These are phyloP conservation scores for Drosophila mettleri DNA, from an alignment of 2,888 invertebrate genomes.

Conservation along the genomic window DNA sequence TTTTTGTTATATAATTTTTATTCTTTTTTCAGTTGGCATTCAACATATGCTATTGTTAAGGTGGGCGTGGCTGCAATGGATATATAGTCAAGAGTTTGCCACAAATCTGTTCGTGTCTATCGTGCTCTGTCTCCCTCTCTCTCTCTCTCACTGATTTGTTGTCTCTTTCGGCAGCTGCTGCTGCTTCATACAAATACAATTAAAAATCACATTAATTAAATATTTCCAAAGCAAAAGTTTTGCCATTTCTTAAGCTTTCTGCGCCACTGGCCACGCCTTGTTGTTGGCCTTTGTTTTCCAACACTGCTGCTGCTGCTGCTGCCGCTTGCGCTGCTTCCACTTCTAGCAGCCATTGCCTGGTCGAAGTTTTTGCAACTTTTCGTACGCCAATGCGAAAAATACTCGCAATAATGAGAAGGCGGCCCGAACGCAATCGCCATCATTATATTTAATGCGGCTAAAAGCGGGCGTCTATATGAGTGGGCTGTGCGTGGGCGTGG, in stretches of 20 bases:
- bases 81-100: not conserved
- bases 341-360: slow-evolving; percentile 16
- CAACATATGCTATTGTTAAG: slow-evolving; percentile 8
- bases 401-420: slow-evolving; percentile 66
- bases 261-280: slow-evolving; percentile 51
- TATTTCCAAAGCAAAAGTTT: slow-evolving; percentile 79
- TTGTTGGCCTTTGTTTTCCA: slow-evolving; percentile 63
- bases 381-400: slow-evolving; percentile 76
- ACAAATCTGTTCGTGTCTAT: not conserved
- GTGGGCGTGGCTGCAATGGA: slow-evolving; percentile 2
- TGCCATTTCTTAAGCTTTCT: slow-evolving; percentile 74
- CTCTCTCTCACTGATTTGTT: not conserved
- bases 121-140: too few relatives aligned
- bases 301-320: slow-evolving; percentile 38
- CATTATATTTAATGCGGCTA: slow-evolving; percentile 81
- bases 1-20: not conserved
- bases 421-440: slow-evolving; percentile 67
- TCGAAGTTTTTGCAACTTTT: slow-evolving; percentile 75
- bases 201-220: slow-evolving; percentile 81
- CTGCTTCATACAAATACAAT: slow-evolving; percentile 62
- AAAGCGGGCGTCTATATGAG: slow-evolving; percentile 38
- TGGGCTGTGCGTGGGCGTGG: not conserved
- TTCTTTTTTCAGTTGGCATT: not conserved
- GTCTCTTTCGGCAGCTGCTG: not conserved
- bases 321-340: slow-evolving; percentile 4